A percentile compares a stretch with the other conserved stretches of the same genome.
phyloP scores from a whole-genome alignment of 2,888 invertebrate species.

The Athalia circularis region DNA sequence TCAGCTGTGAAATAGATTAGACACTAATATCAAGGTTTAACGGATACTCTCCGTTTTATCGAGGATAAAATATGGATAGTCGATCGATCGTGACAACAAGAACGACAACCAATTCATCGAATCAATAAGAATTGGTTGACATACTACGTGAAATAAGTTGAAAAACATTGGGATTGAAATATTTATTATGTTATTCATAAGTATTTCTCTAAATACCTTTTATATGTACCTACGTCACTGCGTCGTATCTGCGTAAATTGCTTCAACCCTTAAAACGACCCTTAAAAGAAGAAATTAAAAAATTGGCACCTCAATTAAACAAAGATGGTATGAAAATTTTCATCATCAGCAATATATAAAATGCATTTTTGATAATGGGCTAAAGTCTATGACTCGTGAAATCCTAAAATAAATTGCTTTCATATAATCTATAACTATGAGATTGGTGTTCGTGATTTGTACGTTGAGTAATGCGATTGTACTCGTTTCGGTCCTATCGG shows the following conservation, averaged over 20 bases:
- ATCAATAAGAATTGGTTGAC: too few relatives aligned
- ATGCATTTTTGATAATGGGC: neutral
- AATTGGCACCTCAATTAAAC: too few relatives aligned
- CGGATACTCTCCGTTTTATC: too few relatives aligned
- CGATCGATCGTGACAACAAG: too few relatives aligned
- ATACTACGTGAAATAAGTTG: too few relatives aligned
- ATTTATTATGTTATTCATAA: neutral
- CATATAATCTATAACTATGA: neutral
- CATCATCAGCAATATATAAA: neutral
- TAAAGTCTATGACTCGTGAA: neutral
- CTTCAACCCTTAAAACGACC: neutral
- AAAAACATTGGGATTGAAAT: neutral
- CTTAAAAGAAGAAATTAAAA: neutral
- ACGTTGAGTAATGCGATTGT: neutral
- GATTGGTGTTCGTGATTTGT: slow-evolving; percentile 7
- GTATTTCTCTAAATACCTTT: neutral
- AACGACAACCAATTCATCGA: too few relatives aligned
- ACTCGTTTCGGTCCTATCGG: neutral
- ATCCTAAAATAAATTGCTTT: slow-evolving; percentile 5
- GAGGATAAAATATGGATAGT: too few relatives aligned
- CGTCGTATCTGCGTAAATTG: neutral
- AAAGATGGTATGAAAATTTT: neutral
- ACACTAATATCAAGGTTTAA: too few relatives aligned
- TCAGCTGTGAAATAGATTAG: too few relatives aligned
- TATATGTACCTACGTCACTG: neutral